Percentiles rank a stretch among this genome's conserved stretches.
These are phyloP conservation scores for Saguinus midas DNA, from an alignment of 2,113 vertebrate species.

Conservation along the genomic window DNA sequence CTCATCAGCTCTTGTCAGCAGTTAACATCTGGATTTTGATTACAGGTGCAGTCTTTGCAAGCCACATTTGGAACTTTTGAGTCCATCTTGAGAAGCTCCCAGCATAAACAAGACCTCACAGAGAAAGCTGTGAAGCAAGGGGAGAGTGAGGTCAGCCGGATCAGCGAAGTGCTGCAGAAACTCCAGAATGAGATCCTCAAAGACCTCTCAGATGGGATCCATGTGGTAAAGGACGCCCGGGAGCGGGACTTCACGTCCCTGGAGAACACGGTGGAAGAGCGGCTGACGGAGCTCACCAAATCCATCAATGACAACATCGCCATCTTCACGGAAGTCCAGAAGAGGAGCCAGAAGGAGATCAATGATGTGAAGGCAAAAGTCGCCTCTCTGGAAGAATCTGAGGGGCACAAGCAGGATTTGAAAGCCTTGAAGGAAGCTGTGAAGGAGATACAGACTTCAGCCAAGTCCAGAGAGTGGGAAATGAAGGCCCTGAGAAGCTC, in stretches of 20 bases:
- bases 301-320: slow-evolving; percentile 93
- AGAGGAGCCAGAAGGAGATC: slow-evolving; percentile 90
- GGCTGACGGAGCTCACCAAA: slow-evolving; percentile 91
- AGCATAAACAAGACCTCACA: slow-evolving; percentile 88
- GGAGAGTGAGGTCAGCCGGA: slow-evolving; percentile 89
- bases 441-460: slow-evolving; percentile 84
- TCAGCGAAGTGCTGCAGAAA: slow-evolving; percentile 94
- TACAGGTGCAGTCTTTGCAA: slow-evolving; percentile 90
- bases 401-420: slow-evolving; percentile 85
- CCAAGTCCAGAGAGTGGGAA: slow-evolving; percentile 82
- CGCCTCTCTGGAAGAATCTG: slow-evolving; percentile 81
- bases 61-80: slow-evolving; percentile 87
- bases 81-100: slow-evolving; percentile 86
- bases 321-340: slow-evolving; percentile 92
- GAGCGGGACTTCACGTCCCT: slow-evolving; percentile 93
- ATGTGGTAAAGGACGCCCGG: slow-evolving; percentile 92
- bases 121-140: slow-evolving; percentile 88
- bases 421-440: slow-evolving; percentile 84
- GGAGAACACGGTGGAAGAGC: slow-evolving; percentile 93
- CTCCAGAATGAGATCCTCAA: slow-evolving; percentile 93
- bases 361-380: slow-evolving; percentile 88
- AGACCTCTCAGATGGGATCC: slow-evolving; percentile 92
- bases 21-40: slow-evolving; percentile 67
- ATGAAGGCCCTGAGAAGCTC: slow-evolving; percentile 86
- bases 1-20: neutral